Evolutionary conservation across 30 jellyfish, hydroid and myxozoan species (phyloP).

Genomic region (Turritopsis rubra): DNA sequence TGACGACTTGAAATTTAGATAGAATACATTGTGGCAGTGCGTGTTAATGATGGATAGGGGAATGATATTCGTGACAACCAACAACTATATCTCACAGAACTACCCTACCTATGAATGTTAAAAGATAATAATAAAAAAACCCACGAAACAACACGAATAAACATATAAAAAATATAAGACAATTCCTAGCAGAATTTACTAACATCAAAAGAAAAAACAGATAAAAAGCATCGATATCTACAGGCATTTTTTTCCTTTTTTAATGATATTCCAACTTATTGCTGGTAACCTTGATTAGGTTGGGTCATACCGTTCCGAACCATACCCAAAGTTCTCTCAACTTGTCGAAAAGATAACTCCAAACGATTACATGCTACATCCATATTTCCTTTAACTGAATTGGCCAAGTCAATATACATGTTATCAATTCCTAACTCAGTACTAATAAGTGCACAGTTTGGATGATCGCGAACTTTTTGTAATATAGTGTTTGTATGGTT

Average conservation of each 20-base stretch:
- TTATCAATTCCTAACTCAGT: conserved; percentile 11
- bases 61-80: too few relatives aligned
- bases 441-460: neutral
- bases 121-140: too few relatives aligned
- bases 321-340: conserved; percentile 24
- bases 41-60: too few relatives aligned
- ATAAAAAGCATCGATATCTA: neutral
- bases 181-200: neutral
- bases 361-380: conserved; percentile 22
- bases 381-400: conserved; percentile 8
- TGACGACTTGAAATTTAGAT: too few relatives aligned
- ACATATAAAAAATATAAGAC: too few relatives aligned
- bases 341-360: conserved; percentile 27
- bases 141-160: too few relatives aligned
- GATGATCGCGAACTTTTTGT: conserved; percentile 8
- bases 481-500: conserved; percentile 20
- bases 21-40: too few relatives aligned
- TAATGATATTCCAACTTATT: neutral
- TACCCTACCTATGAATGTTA: too few relatives aligned
- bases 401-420: conserved; percentile 5
- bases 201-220: neutral
- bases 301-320: conserved; percentile 9
- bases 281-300: neutral
- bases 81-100: too few relatives aligned
- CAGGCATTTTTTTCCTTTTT: neutral